phyloP scores from a whole-genome alignment of 1,140 invertebrate genomes.

The Alviniconcha marisindica region DNA sequence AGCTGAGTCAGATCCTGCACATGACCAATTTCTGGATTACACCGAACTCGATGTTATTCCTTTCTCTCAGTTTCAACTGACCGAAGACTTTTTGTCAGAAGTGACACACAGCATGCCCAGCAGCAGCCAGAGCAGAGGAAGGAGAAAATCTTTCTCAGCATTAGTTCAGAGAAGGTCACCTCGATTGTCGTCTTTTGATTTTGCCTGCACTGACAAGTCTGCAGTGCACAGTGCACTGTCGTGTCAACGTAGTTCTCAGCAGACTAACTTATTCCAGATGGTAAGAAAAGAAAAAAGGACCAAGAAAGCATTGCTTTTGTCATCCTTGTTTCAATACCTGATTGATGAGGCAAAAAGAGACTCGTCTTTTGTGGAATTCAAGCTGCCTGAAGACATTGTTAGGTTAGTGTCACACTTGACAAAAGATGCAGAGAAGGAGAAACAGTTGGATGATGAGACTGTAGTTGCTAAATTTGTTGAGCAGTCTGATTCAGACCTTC shows the following conservation, averaged over 20 bases:
- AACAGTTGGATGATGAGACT: background rate
- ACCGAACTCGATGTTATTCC: conserved; percentile 52
- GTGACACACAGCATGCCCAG: background rate
- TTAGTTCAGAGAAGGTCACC: conserved; percentile 48
- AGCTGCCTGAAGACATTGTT: conserved; percentile 42
- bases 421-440: background rate
- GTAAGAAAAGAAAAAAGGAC: conserved; percentile 24
- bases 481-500: background rate
- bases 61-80: conserved; percentile 49
- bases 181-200: conserved; percentile 32
- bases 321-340: conserved; percentile 58
- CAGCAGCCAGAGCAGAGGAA: background rate
- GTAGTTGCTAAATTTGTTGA: background rate
- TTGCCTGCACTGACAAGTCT: background rate
- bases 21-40: conserved; percentile 31
- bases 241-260: background rate
- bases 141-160: conserved; percentile 24
- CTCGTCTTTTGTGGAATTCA: conserved; percentile 45
- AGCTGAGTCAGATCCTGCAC: too few species aligned
- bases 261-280: background rate
- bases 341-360: conserved; percentile 54
- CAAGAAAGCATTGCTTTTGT: conserved; percentile 43
- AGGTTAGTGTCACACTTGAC: background rate
- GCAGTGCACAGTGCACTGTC: background rate
- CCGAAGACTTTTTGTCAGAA: conserved; percentile 48